phyloP scores from a whole-genome alignment of 1,140 invertebrate species.

The Drosophila gunungcola region DNA sequence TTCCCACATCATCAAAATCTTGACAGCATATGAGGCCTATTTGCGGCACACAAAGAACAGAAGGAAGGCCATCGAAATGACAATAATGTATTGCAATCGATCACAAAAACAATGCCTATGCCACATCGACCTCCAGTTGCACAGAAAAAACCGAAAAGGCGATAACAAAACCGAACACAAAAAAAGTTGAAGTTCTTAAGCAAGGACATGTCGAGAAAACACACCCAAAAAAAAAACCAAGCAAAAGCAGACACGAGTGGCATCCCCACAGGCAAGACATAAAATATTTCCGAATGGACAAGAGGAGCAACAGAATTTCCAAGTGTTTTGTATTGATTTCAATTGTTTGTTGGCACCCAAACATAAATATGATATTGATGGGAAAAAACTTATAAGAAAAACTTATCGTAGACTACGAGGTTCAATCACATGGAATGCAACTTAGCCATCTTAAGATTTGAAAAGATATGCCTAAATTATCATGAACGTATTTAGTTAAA shows the following conservation, averaged over 20 bases:
- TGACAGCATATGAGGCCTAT: background rate
- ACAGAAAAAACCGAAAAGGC: conserved; percentile 1
- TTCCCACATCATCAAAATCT: conserved; percentile 1
- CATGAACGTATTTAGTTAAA: no score
- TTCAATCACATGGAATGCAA: conserved; percentile 4
- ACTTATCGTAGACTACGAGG: background rate
- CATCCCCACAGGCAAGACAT: conserved; percentile 41
- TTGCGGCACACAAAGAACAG: background rate
- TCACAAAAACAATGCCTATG: conserved; percentile 14
- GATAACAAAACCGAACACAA: conserved; percentile 9
- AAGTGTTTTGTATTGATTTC: conserved; percentile 74
- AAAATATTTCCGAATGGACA: conserved; percentile 48
- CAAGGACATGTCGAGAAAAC: conserved; percentile 12
- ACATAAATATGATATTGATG: conserved; percentile 60
- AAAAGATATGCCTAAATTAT: background rate
- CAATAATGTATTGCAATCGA: conserved; percentile 16
- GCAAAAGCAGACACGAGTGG: conserved; percentile 42
- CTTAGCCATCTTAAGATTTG: background rate
- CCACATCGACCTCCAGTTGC: conserved; percentile 3
- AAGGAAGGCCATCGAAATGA: conserved; percentile 9
- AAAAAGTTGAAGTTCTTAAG: conserved; percentile 10
- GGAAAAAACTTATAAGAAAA: background rate
- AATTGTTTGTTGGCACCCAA: conserved; percentile 72
- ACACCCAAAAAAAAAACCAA: conserved; percentile 29
- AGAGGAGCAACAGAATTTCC: conserved; percentile 56